Evolutionary conservation across 2,797 vertebrate genomes (phyloP).

Genomic region (Eptatretus atami): DNA sequence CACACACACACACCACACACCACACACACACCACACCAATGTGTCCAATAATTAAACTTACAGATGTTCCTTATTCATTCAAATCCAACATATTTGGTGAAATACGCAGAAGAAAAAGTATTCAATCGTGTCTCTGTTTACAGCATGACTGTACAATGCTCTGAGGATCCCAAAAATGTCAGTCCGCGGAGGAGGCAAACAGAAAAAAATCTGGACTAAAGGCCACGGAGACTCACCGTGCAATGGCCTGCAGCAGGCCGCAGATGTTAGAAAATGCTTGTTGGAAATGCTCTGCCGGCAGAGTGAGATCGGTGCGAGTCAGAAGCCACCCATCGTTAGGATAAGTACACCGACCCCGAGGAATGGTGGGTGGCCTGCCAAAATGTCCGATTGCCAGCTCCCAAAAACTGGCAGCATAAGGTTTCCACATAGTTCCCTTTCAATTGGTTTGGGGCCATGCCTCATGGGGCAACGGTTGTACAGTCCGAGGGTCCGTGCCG

Average conservation of each 20-base stretch:
- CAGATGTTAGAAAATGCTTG: slow-evolving; percentile 99
- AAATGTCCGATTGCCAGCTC: slow-evolving; percentile 95
- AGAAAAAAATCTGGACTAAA: no score
- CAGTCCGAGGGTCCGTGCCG: slow-evolving; percentile 35
- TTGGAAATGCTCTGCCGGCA: slow-evolving; percentile 94
- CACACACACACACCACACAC: no score
- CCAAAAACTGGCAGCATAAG: slow-evolving; percentile 53
- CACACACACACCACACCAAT: no score
- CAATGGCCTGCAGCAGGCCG: slow-evolving; percentile 81
- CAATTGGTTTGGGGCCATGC: slow-evolving; percentile 25
- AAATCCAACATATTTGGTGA: no score
- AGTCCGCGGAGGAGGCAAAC: no score
- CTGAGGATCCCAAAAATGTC: no score
- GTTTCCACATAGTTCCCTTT: slow-evolving; percentile 49
- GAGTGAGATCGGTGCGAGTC: slow-evolving; percentile 82
- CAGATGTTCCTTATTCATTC: no score
- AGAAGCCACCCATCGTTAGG: slow-evolving; percentile 53
- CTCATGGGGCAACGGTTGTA: slow-evolving; percentile 50
- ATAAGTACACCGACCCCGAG: slow-evolving; percentile 58
- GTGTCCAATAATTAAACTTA: no score
- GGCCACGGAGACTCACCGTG: slow-evolving; percentile 29
- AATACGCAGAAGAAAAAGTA: no score
- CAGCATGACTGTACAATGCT: no score
- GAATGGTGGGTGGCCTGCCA: slow-evolving; percentile 90
- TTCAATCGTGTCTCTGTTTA: no score